phyloP scores from a whole-genome alignment of 2,113 vertebrate species.

The Aplodontia rufa region DNA sequence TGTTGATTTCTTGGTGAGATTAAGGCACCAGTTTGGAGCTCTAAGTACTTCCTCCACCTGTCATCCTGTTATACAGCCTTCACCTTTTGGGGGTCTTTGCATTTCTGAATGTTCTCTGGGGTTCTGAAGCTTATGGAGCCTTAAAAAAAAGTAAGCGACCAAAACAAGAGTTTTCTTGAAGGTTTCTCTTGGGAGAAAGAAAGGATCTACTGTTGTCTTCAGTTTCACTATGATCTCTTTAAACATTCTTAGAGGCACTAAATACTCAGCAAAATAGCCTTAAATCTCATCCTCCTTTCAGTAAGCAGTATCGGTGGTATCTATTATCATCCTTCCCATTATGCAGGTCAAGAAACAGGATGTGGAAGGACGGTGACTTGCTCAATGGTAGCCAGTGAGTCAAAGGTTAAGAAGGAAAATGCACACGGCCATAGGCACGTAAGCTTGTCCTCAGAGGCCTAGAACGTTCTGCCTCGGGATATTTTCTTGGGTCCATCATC shows the following conservation, averaged over 20 bases:
- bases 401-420: not conserved
- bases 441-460: not conserved
- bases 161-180: not conserved
- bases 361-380: not conserved
- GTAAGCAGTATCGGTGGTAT: not conserved
- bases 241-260: not conserved
- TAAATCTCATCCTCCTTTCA: not conserved
- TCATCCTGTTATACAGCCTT: not conserved
- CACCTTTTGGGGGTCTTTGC: not conserved
- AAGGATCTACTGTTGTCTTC: not conserved
- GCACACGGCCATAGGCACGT: not conserved
- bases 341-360: not conserved
- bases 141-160: not conserved
- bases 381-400: slow-evolving; percentile 17
- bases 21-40: not conserved
- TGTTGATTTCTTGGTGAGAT: not conserved
- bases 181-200: not conserved
- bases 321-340: not conserved
- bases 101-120: not conserved
- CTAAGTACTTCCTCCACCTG: not conserved
- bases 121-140: not conserved
- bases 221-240: not conserved
- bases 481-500: not conserved
- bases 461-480: not conserved
- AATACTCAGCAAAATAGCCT: not conserved